These are phyloP conservation scores for Euglossa dilemma DNA, from an alignment of 1,140 invertebrate genomes.

Conservation along the genomic window DNA sequence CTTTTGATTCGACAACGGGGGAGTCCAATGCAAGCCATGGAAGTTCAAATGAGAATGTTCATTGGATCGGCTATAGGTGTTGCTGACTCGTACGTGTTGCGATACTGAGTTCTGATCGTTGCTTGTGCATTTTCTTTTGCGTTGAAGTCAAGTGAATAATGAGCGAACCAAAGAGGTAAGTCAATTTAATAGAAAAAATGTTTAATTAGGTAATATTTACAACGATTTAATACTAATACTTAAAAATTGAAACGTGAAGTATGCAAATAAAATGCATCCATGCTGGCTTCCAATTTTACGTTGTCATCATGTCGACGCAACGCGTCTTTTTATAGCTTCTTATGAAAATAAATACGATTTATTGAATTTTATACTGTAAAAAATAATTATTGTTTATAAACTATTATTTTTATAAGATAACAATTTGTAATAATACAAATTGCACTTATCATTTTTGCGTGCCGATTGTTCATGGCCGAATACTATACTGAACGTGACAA, in stretches of 20 bases:
- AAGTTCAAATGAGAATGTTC: conserved; percentile 64
- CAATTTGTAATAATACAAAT: background rate
- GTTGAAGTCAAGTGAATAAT: conserved; percentile 65
- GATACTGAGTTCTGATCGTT: conserved; percentile 48
- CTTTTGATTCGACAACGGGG: conserved; percentile 33
- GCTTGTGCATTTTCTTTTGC: conserved; percentile 52
- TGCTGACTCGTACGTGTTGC: conserved; percentile 38
- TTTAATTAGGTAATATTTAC: background rate
- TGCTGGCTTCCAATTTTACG: conserved; percentile 78
- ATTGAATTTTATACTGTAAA: background rate
- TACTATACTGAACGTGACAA: conserved; percentile 50
- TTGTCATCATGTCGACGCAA: conserved; percentile 82
- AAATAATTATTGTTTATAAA: background rate
- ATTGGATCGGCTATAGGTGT: conserved; percentile 49
- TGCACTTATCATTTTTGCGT: conserved; percentile 37
- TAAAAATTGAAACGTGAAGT: background rate
- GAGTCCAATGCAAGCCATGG: conserved; percentile 57
- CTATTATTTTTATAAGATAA: background rate
- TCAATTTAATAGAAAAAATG: background rate
- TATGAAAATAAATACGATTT: conserved; percentile 8
- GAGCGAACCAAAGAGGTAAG: conserved; percentile 79
- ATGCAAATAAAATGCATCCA: conserved; percentile 51
- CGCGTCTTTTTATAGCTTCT: conserved; percentile 68
- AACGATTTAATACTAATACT: conserved; percentile 34
- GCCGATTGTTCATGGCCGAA: conserved; percentile 57